Evolutionary conservation across 2,797 vertebrate genomes (phyloP), one percentile per base, ranked within the genome.

Genomic region (Semaprochilodus insignis): DNA sequence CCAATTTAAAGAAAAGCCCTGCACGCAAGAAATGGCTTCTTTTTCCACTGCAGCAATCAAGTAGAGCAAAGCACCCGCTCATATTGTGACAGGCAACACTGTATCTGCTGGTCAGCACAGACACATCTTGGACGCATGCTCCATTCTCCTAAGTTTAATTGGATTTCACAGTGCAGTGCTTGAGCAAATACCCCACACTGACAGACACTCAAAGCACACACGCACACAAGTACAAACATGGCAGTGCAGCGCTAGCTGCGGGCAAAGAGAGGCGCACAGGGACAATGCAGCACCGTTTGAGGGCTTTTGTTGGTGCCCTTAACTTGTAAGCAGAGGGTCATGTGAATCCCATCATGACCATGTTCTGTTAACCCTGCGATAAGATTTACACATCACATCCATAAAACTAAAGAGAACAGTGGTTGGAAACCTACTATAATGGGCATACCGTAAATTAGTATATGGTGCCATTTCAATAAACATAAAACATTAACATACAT

Each of bases 111-210:
- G 86, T 82, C 85, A 83, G 62, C 78, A 62, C 65, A 78, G 73
- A 82, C 59, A 48, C 73, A 70, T 69, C 79, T 76, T 36, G 48
- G 62, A 78, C 62, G 6, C 70, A 62, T 72, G 73, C 66, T 74
- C 78, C 34, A 16, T 82, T 66, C 59, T 78, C 75, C 63, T 54
- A 69, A 63, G 72, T 57, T 87, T 89, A 86, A 90, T 88, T 87
- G 83, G 80, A 90, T 87, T 90, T 88, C 84, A 85, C 86, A 87
- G 75, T 52, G 71, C 83, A 83, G 72, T 83, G 89, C 81, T 80
- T 76, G 75, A 78, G 83, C 77, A 89, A 88, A 88, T 69, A 88
- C 31, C 70, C 55, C 57, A 80, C 87, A 83, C 67, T 74, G 83
- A 83, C 87, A 83, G 78, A 85, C 75, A 75, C 76, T 83, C 76